Percentiles rank a stretch among this genome's conserved stretches.
phyloP scores from a whole-genome alignment of 2,113 vertebrate genomes.

The Vulpes vulpes region DNA sequence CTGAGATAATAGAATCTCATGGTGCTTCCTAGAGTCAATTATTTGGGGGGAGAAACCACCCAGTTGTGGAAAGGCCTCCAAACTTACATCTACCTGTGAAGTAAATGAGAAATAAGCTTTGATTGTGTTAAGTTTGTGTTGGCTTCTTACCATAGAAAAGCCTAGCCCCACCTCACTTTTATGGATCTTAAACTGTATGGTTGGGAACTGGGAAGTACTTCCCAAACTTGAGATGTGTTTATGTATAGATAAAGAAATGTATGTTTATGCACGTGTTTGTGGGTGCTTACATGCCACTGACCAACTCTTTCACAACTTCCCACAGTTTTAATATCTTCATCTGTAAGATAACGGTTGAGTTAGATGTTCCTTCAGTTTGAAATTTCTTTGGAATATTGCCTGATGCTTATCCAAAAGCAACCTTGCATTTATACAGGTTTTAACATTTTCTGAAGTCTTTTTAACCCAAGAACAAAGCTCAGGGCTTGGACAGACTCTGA shows the following conservation, averaged over 20 bases:
- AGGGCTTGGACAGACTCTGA: conserved; percentile 68
- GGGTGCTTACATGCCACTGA: not conserved
- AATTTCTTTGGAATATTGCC: conserved; percentile 37
- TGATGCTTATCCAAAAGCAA: conserved; percentile 61
- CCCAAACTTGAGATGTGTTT: not conserved
- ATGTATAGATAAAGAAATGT: not conserved
- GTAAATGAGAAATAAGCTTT: not conserved
- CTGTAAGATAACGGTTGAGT: not conserved
- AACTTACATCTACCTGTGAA: not conserved
- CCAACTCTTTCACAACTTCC: not conserved
- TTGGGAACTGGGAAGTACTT: not conserved
- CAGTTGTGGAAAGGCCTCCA: not conserved
- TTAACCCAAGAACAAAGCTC: conserved; percentile 74
- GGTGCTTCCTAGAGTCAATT: not conserved
- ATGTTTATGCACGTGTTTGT: not conserved
- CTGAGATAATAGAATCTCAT: no score
- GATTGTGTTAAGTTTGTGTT: not conserved
- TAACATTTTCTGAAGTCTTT: conserved; percentile 68
- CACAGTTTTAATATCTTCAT: not conserved
- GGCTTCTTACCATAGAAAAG: not conserved
- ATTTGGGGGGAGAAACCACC: not conserved
- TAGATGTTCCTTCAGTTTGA: conserved; percentile 31
- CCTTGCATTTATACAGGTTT: conserved; percentile 49
- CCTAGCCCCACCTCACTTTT: not conserved
- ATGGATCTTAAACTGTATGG: not conserved